phyloP scores from a whole-genome alignment of 1,140 invertebrate genomes.

The Pogonognathellus flavescens region DNA sequence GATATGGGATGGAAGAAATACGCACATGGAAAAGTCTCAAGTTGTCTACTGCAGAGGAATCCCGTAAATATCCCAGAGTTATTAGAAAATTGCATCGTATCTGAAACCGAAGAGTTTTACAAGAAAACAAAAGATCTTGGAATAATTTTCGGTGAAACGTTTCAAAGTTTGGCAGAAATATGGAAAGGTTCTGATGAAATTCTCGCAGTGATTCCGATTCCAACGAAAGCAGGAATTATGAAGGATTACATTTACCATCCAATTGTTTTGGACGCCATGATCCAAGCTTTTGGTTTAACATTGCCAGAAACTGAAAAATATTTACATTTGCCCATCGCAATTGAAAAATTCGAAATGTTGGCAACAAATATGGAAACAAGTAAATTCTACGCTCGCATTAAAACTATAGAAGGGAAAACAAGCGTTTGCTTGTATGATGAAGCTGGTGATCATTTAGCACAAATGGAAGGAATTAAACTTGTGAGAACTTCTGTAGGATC shows the following conservation, averaged over 20 bases:
- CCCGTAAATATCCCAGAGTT: background rate
- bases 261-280: slow-evolving; percentile 11
- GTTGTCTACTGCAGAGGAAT: background rate
- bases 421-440: background rate
- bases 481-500: background rate
- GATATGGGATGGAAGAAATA: slow-evolving; percentile 2
- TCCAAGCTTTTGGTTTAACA: background rate
- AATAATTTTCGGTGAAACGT: background rate
- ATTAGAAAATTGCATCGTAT: background rate
- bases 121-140: background rate
- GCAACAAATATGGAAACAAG: background rate
- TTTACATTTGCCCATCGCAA: background rate
- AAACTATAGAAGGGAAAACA: background rate
- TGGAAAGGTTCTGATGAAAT: background rate
- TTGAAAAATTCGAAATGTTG: background rate
- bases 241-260: background rate
- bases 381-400: background rate
- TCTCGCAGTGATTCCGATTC: background rate
- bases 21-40: background rate
- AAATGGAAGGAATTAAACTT: background rate
- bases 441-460: background rate
- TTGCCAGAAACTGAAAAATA: background rate
- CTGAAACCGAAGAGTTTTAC: background rate
- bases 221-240: background rate
- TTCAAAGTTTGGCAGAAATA: background rate